Evolutionary conservation across 1,140 invertebrate species (phyloP).

Genomic region (Asbolus verrucosus): DNA sequence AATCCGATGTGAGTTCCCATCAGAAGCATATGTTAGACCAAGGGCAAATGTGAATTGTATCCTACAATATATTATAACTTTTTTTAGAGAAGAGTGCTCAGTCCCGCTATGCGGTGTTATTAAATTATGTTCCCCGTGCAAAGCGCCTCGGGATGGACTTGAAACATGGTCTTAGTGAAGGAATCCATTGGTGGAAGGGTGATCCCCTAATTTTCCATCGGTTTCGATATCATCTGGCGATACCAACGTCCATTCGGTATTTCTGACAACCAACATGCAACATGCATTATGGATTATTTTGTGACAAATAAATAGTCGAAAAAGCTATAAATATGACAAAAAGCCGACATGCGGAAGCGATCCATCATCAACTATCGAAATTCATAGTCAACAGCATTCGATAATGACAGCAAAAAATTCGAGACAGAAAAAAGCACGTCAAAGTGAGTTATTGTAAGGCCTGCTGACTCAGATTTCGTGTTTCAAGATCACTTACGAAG

Average conservation of each 20-base stretch:
- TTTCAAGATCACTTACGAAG: constrained; percentile 12
- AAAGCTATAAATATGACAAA: constrained; percentile 26
- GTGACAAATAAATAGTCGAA: constrained; percentile 33
- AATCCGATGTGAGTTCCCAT: constrained; percentile 11
- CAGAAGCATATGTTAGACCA: constrained; percentile 26
- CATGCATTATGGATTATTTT: constrained; percentile 51
- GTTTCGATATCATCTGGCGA: constrained; percentile 50
- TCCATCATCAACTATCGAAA: constrained; percentile 16
- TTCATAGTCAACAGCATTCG: constrained; percentile 13
- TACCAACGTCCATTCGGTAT: constrained; percentile 58
- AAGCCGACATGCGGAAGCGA: constrained; percentile 26
- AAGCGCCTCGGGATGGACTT: constrained; percentile 32
- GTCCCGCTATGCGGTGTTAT: too few species aligned
- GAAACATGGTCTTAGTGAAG: constrained; percentile 9
- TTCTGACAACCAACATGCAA: constrained; percentile 59
- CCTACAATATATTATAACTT: background rate
- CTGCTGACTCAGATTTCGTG: constrained; percentile 23
- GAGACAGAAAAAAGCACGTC: too few species aligned
- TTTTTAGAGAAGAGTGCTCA: constrained; percentile 1
- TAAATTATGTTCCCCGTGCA: constrained; percentile 35
- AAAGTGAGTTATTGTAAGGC: constrained; percentile 23
- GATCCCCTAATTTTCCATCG: constrained; percentile 10
- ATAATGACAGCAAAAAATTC: constrained; percentile 25
- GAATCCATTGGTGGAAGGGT: constrained; percentile 19
- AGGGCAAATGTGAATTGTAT: constrained; percentile 7